These are phyloP conservation scores for Tarsius wallacei DNA, from an alignment of 2,797 vertebrate genomes.

Conservation along the genomic window DNA sequence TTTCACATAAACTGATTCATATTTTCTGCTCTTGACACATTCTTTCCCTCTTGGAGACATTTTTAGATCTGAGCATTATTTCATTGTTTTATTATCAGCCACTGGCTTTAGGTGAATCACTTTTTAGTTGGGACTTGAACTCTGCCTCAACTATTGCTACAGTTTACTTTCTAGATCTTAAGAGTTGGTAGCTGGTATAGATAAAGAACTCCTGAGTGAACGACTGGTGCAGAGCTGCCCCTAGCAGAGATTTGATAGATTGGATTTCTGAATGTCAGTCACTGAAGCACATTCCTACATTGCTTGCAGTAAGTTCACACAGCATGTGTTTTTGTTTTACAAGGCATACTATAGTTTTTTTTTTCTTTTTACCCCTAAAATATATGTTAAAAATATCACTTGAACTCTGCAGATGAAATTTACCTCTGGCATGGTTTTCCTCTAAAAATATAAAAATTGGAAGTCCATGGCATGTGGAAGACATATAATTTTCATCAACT, in stretches of 20 bases:
- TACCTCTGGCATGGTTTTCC: neutral
- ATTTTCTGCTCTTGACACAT: neutral
- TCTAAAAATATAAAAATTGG: neutral
- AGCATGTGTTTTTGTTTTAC: neutral
- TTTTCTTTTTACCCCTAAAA: neutral
- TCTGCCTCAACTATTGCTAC: neutral
- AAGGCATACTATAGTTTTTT: neutral
- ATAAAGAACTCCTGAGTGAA: too few relatives aligned
- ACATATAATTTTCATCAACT: neutral
- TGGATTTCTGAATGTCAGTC: neutral
- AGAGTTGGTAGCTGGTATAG: neutral
- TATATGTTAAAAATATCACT: neutral
- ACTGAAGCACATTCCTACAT: neutral
- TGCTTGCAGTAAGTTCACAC: neutral
- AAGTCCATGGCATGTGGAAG: neutral
- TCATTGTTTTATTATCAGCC: neutral
- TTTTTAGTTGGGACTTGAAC: neutral
- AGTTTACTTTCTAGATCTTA: neutral
- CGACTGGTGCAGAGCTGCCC: rapidly evolving
- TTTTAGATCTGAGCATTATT: neutral
- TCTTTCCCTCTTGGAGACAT: neutral
- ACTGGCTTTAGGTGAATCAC: neutral
- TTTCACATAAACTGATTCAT: neutral
- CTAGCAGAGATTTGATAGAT: neutral
- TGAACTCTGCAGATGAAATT: neutral